phyloP scores from a whole-genome alignment of 2,797 vertebrate species.

The Trachurus trachurus region DNA sequence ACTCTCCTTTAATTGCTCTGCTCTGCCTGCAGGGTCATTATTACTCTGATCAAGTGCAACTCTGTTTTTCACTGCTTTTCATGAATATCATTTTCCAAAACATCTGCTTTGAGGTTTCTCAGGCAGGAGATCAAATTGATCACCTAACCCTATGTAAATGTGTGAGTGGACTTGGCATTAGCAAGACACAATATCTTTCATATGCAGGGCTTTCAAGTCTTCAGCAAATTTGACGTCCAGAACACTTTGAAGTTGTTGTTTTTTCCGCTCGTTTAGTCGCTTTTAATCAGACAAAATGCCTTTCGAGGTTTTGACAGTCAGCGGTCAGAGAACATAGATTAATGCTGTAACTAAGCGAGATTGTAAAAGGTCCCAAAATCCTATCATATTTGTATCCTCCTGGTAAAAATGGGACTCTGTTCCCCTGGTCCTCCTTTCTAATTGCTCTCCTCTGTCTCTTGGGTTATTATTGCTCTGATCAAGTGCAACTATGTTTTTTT shows the following conservation, averaged over 20 bases:
- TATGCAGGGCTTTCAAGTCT: constrained; percentile 57
- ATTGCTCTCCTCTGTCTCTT: constrained; percentile 54
- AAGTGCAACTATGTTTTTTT: constrained; percentile 58
- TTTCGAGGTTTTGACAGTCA: constrained; percentile 53
- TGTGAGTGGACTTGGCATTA: constrained; percentile 54
- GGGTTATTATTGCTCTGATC: constrained; percentile 59
- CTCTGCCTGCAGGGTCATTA: constrained; percentile 84
- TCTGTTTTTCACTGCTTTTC: constrained; percentile 77
- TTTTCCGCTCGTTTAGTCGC: constrained; percentile 45
- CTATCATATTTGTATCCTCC: constrained; percentile 37
- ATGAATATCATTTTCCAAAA: constrained; percentile 82
- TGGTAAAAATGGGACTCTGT: constrained; percentile 40
- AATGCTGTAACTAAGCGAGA: constrained; percentile 32
- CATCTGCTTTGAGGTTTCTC: constrained; percentile 78
- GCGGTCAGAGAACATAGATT: constrained; percentile 55
- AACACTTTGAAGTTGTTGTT: constrained; percentile 65
- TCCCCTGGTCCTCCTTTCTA: constrained; percentile 45
- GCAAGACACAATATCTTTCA: constrained; percentile 65
- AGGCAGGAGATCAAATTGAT: constrained; percentile 70
- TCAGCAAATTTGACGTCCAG: constrained; percentile 52
- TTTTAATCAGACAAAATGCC: constrained; percentile 70
- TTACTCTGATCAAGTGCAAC: constrained; percentile 84
- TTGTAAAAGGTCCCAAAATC: constrained; percentile 34
- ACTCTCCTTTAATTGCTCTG: constrained; percentile 84
- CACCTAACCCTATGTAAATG: constrained; percentile 63